A percentile compares a stretch with the other conserved stretches of the same genome.
Evolutionary conservation across 37 sponge, comb jelly and placozoan species (phyloP).

Genomic region (Theonella swinhoei): DNA sequence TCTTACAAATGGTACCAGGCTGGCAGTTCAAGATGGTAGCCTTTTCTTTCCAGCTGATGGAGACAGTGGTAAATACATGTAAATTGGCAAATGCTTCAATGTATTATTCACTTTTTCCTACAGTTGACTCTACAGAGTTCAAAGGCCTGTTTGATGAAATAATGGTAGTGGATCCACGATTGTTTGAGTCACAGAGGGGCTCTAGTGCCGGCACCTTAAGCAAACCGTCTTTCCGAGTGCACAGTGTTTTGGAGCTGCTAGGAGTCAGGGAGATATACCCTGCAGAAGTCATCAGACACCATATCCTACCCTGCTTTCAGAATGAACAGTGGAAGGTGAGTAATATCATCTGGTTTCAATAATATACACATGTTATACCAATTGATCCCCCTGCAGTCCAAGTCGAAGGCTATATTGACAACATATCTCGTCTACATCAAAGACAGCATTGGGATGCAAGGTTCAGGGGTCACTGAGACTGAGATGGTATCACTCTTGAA

Average conservation of each 20-base stretch:
- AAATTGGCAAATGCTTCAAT: background rate
- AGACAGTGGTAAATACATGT: conserved; percentile 2
- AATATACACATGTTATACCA: background rate
- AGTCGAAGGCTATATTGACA: background rate
- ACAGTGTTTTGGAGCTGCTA: conserved; percentile 30
- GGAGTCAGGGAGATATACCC: conserved; percentile 58
- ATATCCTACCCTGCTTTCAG: conserved; percentile 58
- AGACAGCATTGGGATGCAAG: conserved; percentile 18
- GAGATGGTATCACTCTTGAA: conserved; percentile 28
- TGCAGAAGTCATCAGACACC: conserved; percentile 48
- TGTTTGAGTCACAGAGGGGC: conserved; percentile 10
- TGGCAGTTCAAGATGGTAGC: conserved; percentile 2
- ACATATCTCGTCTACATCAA: conserved; percentile 55
- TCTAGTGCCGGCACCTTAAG: background rate
- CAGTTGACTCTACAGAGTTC: background rate
- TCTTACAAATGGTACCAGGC: conserved; percentile 23
- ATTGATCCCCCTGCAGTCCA: conserved; percentile 4
- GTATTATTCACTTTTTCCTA: too few relatives aligned
- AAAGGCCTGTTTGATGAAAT: conserved; percentile 43
- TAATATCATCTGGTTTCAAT: background rate
- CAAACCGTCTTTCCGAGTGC: conserved; percentile 3
- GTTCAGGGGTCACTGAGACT: conserved; percentile 9
- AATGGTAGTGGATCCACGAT: conserved; percentile 15
- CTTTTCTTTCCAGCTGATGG: conserved; percentile 59
- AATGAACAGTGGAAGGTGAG: conserved; percentile 28